Evolutionary conservation across 1,140 invertebrate species (phyloP), one percentile per base, ranked within the genome.

Genomic region (Halesus radiatus): DNA sequence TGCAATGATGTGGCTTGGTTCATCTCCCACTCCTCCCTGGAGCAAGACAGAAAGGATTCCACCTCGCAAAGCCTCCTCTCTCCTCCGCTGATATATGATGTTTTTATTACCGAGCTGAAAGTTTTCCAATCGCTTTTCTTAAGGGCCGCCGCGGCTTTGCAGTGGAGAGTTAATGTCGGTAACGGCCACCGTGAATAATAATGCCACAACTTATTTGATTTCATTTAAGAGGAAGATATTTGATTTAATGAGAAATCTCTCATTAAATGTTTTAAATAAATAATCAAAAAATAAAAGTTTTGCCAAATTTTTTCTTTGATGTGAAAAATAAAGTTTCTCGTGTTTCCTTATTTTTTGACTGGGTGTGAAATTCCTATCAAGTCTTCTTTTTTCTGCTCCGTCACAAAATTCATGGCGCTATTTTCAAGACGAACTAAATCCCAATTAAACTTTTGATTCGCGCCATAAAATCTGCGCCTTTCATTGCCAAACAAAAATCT

Each of bases 91-190:
- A 83, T 83, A 81, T 83, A 83, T 83, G 76, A 83, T 83, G 82
- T 81, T 83, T 83, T 83, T 83, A 83, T 83, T 83, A 73, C 82
- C 60, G 77, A 26, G 77, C 79, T 83, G 79, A 83, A 83, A 83
- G 82, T 83, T 83, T 83, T 83, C 82, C 82, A 83, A 83, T 83
- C 82, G 82, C 77, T 83, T 83, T 83, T 75, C 79, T 80, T 62
- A 76, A 80, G 80, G 77, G 66, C 74, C 75, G 70, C 45, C n/a
- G 75, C 18, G 68, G 81, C 62, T 80, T 83, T 78, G 22, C 79
- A 52, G 66, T 54, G 60, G 26, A 78, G 76, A 83, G 60, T 83
- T 83, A 83, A 81, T 83, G 77, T 77, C 53, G 74, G 52, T 37
- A 77, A 72, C 80, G 76, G 22, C 72, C 58, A 52, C 26, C 75